Conservation (phyloP, 2,888 invertebrate species). For the Papilio elwesi region DNA sequence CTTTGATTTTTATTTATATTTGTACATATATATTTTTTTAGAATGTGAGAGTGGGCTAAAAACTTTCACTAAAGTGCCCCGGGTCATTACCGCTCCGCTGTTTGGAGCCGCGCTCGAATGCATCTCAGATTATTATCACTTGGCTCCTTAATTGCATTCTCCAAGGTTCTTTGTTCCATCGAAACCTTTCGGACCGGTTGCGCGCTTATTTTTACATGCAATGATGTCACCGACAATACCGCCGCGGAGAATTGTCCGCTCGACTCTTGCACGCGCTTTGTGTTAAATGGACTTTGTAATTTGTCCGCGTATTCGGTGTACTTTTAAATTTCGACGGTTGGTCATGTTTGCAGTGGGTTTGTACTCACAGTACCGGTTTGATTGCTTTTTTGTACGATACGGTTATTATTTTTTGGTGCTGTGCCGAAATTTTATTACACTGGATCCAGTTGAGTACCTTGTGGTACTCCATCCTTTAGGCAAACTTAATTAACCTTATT, state of each 20-base stretch:
- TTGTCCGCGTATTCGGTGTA: not conserved
- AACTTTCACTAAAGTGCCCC: slow-evolving; percentile 20
- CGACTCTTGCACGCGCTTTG: not conserved
- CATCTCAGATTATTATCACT: slow-evolving; percentile 24
- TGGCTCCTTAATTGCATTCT: slow-evolving; percentile 32
- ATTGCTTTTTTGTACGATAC: slow-evolving; percentile 20
- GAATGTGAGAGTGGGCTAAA: slow-evolving; percentile 2
- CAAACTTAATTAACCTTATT: not conserved
- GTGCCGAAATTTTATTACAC: slow-evolving; percentile 17
- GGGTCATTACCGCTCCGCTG: not conserved
- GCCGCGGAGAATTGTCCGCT: not conserved
- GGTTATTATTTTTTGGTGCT: slow-evolving; percentile 19
- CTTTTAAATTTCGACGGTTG: slow-evolving; percentile 36
- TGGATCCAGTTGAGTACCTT: slow-evolving; percentile 14
- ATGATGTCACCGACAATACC: slow-evolving; percentile 33
- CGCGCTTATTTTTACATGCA: slow-evolving; percentile 26
- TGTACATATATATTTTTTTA: no score
- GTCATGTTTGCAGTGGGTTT: not conserved
- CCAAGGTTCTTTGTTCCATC: slow-evolving; percentile 34
- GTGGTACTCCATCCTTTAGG: not conserved
- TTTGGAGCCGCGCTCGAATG: slow-evolving; percentile 19
- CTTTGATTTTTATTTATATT: no score
- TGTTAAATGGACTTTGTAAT: not conserved
- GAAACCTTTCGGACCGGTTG: slow-evolving; percentile 31
- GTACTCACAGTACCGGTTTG: slow-evolving; percentile 34